Evolutionary conservation across 2,888 invertebrate genomes (phyloP), one percentile per base, ranked within the genome.

Genomic region (Limenitis camilla): DNA sequence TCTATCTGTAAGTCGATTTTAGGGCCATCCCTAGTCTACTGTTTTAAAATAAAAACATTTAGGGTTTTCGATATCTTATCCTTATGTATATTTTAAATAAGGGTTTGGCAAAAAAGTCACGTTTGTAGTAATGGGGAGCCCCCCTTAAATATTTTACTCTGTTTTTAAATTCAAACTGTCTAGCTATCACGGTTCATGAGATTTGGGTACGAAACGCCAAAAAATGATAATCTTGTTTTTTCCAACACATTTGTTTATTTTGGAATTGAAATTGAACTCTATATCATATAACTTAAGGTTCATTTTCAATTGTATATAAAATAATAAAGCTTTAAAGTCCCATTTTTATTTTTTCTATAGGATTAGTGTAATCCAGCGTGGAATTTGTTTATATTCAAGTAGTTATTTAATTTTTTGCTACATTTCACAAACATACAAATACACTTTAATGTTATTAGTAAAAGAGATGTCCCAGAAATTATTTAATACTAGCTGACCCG

Each of bases 301-400:
- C 9, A 36, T 2, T 35, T n/a, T 5, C 1, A 8, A 11, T 19
- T 5, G 3, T 19, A 19, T 19, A 2, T 19, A 19, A 19, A 19
- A 19, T 19, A 19, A 19, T 19, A 19, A 19, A 19, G 19, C 19
- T 19, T 19, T 19, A 19, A n/a, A n/a, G 19, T 2, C 19, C 19
- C 19, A 19, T 19, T 19, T 19, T 2, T 19, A 19, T 19, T 19
- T 19, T 19, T 19, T 19, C 19, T 19, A 2, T n/a, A 39, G 56
- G 55, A 60, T 59, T 60, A 55, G 47, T 56, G 48, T 55, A 61
- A 61, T 61, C 56, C 59, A 58, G 54, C 61, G 52, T 55, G 59
- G 60, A 58, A 59, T 61, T 58, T 52, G 53, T 58, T 59, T 58
- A 53, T 44, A 43, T 39, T 52, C 57, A 46, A 60, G 41, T 44